A percentile compares a stretch with the other conserved stretches of the same genome.
Conservation (phyloP, 1,140 invertebrate species). For the Cydia fagiglandana region DNA sequence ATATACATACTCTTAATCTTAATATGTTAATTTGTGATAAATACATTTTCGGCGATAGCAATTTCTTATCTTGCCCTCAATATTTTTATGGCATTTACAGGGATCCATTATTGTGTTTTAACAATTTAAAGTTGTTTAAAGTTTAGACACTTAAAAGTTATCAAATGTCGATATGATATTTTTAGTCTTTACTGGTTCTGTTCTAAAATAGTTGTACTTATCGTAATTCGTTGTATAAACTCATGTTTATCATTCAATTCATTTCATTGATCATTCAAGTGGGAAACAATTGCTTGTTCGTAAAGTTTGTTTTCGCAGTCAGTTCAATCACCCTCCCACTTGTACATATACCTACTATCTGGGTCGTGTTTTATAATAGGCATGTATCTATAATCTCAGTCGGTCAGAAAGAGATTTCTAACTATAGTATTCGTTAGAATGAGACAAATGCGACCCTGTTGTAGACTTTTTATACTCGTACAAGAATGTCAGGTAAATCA, state of each 20-base stretch:
- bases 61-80: constrained; percentile 1
- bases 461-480: background rate
- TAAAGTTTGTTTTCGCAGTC: background rate
- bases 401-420: no score
- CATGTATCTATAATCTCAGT: no score
- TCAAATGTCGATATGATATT: background rate
- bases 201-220: background rate
- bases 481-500: background rate
- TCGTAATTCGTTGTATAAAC: background rate
- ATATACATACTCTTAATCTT: background rate
- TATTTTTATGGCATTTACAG: background rate
- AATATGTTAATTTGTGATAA: background rate
- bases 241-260: no score
- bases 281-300: background rate
- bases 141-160: background rate
- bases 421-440: no score
- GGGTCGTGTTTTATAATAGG: no score
- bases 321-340: background rate
- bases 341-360: background rate
- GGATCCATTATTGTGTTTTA: background rate
- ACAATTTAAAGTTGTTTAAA: background rate
- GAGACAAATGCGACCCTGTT: no score
- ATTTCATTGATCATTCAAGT: background rate
- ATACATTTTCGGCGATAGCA: background rate
- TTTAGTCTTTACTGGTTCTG: background rate